Base-by-base conservation (phyloP, 1,140 invertebrate species). In the Pectinophora gossypiella region DNA sequence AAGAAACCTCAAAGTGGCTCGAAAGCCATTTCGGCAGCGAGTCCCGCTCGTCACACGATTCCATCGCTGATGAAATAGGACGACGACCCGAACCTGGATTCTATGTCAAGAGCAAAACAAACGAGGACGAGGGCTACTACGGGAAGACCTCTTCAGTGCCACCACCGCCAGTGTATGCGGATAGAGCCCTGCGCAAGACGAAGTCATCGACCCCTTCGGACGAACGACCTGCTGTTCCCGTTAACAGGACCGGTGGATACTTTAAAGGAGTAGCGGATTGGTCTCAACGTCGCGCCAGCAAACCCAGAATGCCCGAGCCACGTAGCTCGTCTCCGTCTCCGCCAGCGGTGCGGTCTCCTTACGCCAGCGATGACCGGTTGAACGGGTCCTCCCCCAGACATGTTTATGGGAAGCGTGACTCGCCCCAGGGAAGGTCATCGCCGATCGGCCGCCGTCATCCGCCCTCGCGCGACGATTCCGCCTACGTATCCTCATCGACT, bases 1-100 rank as follows among this genome's bases (percentile, higher is more conserved):
- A 93, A 61, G 96, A 95, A 89, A 98, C 95, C 0, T 95, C 93
- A 59, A 96, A 94, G 80, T 98, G 94, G 95, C 86, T 96, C 12
- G 95, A 97, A 59, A 93, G 93, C 65, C 96, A 97, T 72, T 97
- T 97, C 67, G 95, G 95, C 35, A 96, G 95, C 73, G 95, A 95
- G 45, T 95, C 94, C 0, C 89, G 92, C 7, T 94, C 93, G 0
- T 95, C 94, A 0, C 92, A 92, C 40, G 93, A 93, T 49, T 83
- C 85, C 12, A 86, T 85, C 19, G 88, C 83, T 1, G 90, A 89
- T 52, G 88, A 89, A 52, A 88, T 90, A 54, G 90, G 91, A 54
- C 82, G 85, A 27, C 78, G 81, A 32, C 89, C 91, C 1, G 92
- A 91, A 12, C 91, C 91, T 13, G 92, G 90, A 55, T 95, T 93